Evolutionary conservation across 2,797 vertebrate species (phyloP).

Genomic region (Triplophysa yarkandensis): DNA sequence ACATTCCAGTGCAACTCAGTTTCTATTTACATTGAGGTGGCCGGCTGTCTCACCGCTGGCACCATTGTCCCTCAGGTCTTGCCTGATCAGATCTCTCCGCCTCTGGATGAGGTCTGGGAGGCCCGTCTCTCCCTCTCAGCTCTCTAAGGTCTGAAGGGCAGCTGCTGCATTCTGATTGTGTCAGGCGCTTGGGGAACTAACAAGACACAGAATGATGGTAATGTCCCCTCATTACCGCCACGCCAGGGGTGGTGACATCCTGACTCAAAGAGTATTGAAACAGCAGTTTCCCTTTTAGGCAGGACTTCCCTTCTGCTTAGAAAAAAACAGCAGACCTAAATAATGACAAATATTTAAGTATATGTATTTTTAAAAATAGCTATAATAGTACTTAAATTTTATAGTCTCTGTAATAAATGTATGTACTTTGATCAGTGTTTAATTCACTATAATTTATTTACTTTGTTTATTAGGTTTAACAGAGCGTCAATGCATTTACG

Average conservation of each 20-base stretch:
- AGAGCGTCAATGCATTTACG: too few relatives aligned
- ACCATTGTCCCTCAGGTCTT: slow-evolving; percentile 23
- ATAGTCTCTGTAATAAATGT: too few relatives aligned
- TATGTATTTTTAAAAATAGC: background rate
- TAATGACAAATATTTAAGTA: background rate
- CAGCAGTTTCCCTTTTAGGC: slow-evolving; percentile 74
- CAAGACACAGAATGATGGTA: slow-evolving; percentile 60
- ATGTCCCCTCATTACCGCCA: slow-evolving; percentile 76
- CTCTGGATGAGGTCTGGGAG: slow-evolving; percentile 51
- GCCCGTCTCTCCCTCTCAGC: slow-evolving; percentile 18
- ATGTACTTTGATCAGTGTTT: background rate
- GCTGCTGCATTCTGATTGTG: slow-evolving; percentile 72
- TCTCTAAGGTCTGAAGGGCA: slow-evolving; percentile 63
- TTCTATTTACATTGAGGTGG: slow-evolving; percentile 30
- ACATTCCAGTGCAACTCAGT: slow-evolving; percentile 9
- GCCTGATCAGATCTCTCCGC: slow-evolving; percentile 26
- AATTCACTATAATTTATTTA: background rate
- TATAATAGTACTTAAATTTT: background rate
- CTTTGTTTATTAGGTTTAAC: too few relatives aligned
- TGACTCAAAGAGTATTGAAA: slow-evolving; percentile 76
- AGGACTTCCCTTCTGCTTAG: slow-evolving; percentile 63
- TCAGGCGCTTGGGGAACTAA: slow-evolving; percentile 67
- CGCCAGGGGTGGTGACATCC: slow-evolving; percentile 79
- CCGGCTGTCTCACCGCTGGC: slow-evolving; percentile 6
- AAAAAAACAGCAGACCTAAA: slow-evolving; percentile 52